Conservation (phyloP, 2,797 vertebrate genomes). For the Gobionotothen gibberifrons region DNA sequence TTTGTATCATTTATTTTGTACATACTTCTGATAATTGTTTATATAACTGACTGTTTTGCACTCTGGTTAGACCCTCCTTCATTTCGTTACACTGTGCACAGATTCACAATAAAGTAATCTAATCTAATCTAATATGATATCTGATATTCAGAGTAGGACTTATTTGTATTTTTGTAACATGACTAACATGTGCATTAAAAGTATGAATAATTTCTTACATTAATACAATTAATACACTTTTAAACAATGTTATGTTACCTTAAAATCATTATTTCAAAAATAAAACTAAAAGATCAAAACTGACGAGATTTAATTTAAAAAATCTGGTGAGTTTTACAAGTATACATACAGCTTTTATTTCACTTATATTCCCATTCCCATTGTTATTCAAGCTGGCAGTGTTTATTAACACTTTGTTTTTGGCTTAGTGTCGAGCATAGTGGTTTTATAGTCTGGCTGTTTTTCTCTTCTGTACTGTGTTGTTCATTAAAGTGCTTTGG, state of each 20-base stretch:
- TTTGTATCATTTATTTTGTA: too few species aligned
- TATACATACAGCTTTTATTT: not conserved
- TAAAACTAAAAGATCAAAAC: slow-evolving; percentile 2
- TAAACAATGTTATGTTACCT: not conserved
- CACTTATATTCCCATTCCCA: slow-evolving; percentile 1
- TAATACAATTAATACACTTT: not conserved
- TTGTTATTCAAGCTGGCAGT: slow-evolving; percentile 3
- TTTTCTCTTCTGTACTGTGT: slow-evolving; percentile 27
- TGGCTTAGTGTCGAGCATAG: slow-evolving; percentile 15
- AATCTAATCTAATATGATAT: too few species aligned
- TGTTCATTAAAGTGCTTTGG: slow-evolving; percentile 29
- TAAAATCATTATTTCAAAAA: not conserved
- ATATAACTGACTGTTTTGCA: too few species aligned
- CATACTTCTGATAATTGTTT: too few species aligned
- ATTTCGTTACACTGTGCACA: too few species aligned
- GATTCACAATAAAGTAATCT: too few species aligned
- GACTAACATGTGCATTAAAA: not conserved
- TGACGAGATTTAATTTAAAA: not conserved
- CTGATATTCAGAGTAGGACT: not conserved
- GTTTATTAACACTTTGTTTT: slow-evolving; percentile 38
- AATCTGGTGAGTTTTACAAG: slow-evolving; percentile 16
- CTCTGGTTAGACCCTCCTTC: too few species aligned
- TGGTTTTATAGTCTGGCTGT: slow-evolving; percentile 32
- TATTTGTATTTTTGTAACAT: not conserved
- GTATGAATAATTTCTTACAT: not conserved